Evolutionary conservation across 2,797 vertebrate species (phyloP).

Genomic region (Danio kyathit): DNA sequence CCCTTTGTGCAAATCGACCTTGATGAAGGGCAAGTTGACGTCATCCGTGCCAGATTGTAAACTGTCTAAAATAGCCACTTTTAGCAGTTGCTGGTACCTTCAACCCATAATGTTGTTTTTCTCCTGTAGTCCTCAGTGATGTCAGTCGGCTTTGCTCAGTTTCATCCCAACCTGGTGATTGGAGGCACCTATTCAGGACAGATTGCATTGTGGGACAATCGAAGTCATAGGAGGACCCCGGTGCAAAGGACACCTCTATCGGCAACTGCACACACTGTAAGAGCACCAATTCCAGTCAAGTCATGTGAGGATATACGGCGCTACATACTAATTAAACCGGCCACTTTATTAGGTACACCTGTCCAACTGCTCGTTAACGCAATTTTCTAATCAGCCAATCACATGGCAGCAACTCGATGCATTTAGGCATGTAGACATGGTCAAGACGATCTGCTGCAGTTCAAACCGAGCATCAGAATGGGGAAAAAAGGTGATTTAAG

Average conservation of each 20-base stretch:
- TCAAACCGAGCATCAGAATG: too few relatives aligned
- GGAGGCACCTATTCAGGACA: conserved; percentile 89
- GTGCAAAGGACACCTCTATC: conserved; percentile 88
- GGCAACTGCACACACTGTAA: conserved; percentile 64
- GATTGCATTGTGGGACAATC: conserved; percentile 89
- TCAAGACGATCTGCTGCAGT: too few relatives aligned
- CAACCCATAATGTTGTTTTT: conserved; percentile 12
- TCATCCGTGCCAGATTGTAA: conserved; percentile 5
- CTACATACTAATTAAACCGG: too few relatives aligned
- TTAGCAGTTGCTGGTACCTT: neutral
- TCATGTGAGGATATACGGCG: too few relatives aligned
- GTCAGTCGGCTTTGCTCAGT: conserved; percentile 88
- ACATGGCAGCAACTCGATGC: too few relatives aligned
- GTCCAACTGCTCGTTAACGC: too few relatives aligned
- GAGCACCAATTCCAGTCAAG: neutral
- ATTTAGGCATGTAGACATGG: too few relatives aligned
- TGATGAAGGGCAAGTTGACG: neutral
- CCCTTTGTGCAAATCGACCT: neutral
- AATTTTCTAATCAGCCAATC: too few relatives aligned
- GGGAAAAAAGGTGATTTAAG: too few relatives aligned
- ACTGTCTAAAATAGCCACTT: neutral
- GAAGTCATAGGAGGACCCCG: conserved; percentile 86
- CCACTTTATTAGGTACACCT: too few relatives aligned
- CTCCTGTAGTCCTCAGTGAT: conserved; percentile 86
- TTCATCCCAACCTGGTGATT: conserved; percentile 88